Evolutionary conservation across 2,113 vertebrate genomes (phyloP).

Genomic region (Brachionichthys hirsutus): DNA sequence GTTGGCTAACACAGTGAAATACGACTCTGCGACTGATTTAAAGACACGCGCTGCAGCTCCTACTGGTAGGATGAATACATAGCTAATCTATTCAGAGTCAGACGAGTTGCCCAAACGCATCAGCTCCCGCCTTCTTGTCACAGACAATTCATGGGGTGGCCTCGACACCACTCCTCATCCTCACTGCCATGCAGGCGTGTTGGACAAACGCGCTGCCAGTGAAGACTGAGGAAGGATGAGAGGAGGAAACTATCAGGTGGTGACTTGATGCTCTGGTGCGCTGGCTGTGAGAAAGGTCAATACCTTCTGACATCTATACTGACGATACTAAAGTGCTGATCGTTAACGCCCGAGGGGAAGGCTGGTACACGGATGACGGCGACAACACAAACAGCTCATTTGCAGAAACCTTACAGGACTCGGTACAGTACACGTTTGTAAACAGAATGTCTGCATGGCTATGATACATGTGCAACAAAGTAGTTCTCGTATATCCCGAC

Average conservation of each 20-base stretch:
- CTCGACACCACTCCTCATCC: not conserved
- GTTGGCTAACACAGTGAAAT: slow-evolving; percentile 39
- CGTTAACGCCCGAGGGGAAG: slow-evolving; percentile 55
- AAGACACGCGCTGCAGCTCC: slow-evolving; percentile 20
- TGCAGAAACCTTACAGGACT: slow-evolving; percentile 53
- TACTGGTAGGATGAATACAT: slow-evolving; percentile 17
- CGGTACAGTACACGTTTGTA: slow-evolving; percentile 57
- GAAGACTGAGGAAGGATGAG: slow-evolving; percentile 33
- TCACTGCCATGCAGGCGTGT: slow-evolving; percentile 11
- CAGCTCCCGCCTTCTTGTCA: slow-evolving; percentile 13
- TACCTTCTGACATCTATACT: slow-evolving; percentile 23
- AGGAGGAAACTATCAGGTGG: slow-evolving; percentile 41
- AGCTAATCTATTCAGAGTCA: slow-evolving; percentile 40
- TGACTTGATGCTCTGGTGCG: slow-evolving; percentile 58
- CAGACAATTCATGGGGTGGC: not conserved
- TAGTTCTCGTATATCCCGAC: slow-evolving; percentile 50
- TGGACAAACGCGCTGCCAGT: slow-evolving; percentile 40
- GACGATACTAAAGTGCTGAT: slow-evolving; percentile 78
- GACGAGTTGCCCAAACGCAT: slow-evolving; percentile 10
- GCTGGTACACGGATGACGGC: slow-evolving; percentile 51
- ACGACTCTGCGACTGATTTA: not conserved
- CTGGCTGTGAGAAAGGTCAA: slow-evolving; percentile 48
- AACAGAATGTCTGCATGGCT: slow-evolving; percentile 65
- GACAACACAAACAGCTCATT: slow-evolving; percentile 54
- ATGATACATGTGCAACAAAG: slow-evolving; percentile 74